Percentiles rank a stretch among this genome's conserved stretches.
These are phyloP conservation scores for Parnassius apollo DNA, from an alignment of 2,888 invertebrate genomes.

Conservation along the genomic window DNA sequence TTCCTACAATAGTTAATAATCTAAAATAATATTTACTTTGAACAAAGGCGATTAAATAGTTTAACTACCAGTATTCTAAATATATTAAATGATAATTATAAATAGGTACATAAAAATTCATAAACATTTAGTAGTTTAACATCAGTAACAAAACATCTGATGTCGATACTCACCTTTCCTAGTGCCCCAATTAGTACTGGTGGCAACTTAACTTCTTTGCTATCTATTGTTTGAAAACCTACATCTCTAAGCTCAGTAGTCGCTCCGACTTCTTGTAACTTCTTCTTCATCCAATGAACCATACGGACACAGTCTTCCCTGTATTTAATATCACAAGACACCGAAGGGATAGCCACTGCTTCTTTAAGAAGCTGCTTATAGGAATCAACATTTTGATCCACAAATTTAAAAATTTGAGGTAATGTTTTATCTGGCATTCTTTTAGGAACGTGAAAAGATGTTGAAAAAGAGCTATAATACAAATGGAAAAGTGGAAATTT, in stretches of 20 bases:
- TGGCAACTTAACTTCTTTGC: slow-evolving; percentile 88
- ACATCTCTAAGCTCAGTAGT: slow-evolving; percentile 87
- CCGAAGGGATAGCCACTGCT: slow-evolving; percentile 95
- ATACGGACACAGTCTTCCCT: slow-evolving; percentile 91
- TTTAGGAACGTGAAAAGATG: slow-evolving; percentile 39
- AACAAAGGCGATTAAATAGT: no score
- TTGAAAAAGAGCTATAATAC: slow-evolving; percentile 41
- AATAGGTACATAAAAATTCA: no score
- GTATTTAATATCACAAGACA: slow-evolving; percentile 94
- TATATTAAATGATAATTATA: no score
- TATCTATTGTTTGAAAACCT: slow-evolving; percentile 88
- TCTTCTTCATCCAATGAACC: slow-evolving; percentile 90
- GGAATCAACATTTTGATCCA: slow-evolving; percentile 87
- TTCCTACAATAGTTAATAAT: no score
- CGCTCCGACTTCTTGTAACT: slow-evolving; percentile 86
- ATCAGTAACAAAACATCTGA: no score
- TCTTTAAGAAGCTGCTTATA: slow-evolving; percentile 91
- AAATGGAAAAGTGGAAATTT: slow-evolving; percentile 33
- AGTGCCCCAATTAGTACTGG: slow-evolving; percentile 91
- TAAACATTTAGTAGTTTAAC: no score
- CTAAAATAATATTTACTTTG: no score
- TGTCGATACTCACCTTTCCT: slow-evolving; percentile 80
- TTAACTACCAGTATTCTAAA: no score
- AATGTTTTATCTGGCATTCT: slow-evolving; percentile 67
- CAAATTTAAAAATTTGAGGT: slow-evolving; percentile 82